Percentiles rank a stretch among this genome's conserved stretches.
phyloP scores from a whole-genome alignment of 2,113 vertebrate species.

The Erinaceus europaeus region DNA sequence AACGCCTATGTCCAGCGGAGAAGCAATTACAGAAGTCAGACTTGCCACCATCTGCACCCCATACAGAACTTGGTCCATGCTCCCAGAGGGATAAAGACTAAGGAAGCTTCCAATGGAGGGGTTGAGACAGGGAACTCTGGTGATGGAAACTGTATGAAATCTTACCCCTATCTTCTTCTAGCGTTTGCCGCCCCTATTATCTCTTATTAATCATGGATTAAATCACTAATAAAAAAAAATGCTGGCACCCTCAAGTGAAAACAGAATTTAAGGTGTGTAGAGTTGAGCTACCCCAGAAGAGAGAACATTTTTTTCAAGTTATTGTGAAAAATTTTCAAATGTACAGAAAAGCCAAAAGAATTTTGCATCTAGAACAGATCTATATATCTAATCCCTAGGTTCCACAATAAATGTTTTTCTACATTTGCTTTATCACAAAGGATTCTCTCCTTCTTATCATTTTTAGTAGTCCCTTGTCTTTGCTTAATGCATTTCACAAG shows the following conservation, averaged over 20 bases:
- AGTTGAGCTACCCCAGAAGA: neutral
- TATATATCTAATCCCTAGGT: neutral
- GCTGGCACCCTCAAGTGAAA: neutral
- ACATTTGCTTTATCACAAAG: neutral
- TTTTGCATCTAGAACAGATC: neutral
- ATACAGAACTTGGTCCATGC: no score
- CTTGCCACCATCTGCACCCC: no score
- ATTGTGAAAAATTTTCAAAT: conserved; percentile 20
- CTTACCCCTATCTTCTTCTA: no score
- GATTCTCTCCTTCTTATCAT: neutral
- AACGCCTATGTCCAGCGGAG: no score
- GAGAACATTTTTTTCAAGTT: neutral
- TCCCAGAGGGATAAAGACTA: no score
- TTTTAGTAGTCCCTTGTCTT: neutral
- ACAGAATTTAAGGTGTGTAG: neutral
- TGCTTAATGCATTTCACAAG: neutral
- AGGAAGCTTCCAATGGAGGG: no score
- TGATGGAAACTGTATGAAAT: no score
- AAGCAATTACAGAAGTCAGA: no score
- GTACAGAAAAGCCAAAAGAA: neutral
- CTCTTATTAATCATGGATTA: no score
- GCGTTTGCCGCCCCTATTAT: no score
- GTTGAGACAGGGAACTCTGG: no score
- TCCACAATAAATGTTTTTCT: neutral
- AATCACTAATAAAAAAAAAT: no score